Conservation (phyloP, 2,888 invertebrate species). For the Drosophila putrida region DNA sequence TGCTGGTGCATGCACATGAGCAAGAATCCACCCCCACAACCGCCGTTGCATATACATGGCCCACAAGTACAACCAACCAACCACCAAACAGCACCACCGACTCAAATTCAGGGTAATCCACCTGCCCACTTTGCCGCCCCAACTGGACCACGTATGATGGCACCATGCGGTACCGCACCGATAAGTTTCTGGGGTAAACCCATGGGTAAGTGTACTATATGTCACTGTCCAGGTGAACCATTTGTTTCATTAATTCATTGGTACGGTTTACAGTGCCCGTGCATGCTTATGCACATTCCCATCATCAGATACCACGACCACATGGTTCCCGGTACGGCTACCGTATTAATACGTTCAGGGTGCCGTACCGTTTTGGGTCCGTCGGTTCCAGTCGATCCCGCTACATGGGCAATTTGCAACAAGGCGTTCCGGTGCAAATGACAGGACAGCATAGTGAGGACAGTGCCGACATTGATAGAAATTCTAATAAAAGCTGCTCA, state of each 20-base stretch:
- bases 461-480: conserved; percentile 2
- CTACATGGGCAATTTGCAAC: neutral
- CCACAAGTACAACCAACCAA: neutral
- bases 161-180: conserved; percentile 8
- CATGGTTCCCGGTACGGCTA: conserved; percentile 28
- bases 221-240: neutral
- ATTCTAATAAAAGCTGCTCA: neutral
- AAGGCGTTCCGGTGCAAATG: neutral
- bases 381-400: conserved; percentile 28
- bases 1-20: conserved; percentile 54
- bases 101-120: neutral
- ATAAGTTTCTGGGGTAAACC: conserved; percentile 38
- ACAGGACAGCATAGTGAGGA: neutral
- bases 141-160: conserved; percentile 31
- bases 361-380: conserved; percentile 34
- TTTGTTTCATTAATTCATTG: neutral
- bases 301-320: conserved; percentile 19
- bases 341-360: conserved; percentile 28
- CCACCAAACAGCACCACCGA: neutral
- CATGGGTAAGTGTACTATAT: conserved; percentile 42
- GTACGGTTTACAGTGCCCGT: conserved; percentile 31
- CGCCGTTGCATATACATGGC: neutral
- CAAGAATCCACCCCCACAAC: conserved; percentile 45
- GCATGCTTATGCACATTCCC: conserved; percentile 28
- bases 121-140: neutral